phyloP scores from a whole-genome alignment of 2,888 invertebrate genomes.

The Isoperla grammatica region DNA sequence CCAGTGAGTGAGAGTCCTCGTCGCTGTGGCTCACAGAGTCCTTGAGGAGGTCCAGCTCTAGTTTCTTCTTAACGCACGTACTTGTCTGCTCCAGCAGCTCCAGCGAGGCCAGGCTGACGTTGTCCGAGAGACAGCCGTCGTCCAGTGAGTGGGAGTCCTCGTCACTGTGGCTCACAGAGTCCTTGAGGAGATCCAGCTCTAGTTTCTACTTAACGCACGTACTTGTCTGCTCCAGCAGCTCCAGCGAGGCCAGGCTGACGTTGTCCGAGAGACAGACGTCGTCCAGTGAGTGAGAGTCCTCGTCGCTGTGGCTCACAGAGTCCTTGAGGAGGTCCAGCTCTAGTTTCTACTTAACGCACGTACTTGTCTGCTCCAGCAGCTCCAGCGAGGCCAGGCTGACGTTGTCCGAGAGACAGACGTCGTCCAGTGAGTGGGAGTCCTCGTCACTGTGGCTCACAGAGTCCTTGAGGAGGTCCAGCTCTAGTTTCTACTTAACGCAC shows the following conservation, averaged over 20 bases:
- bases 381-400: slow-evolving; percentile 34
- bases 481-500: too few relatives aligned
- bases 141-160: slow-evolving; percentile 54
- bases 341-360: too few relatives aligned
- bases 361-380: not conserved
- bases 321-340: slow-evolving; percentile 65
- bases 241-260: slow-evolving; percentile 33
- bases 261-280: slow-evolving; percentile 50
- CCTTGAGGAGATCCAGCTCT: slow-evolving; percentile 65
- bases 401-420: slow-evolving; percentile 48
- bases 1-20: slow-evolving; percentile 53
- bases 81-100: slow-evolving; percentile 8
- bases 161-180: slow-evolving; percentile 47
- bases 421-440: slow-evolving; percentile 51
- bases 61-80: too few relatives aligned
- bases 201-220: too few relatives aligned
- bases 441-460: slow-evolving; percentile 49
- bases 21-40: slow-evolving; percentile 49
- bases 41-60: slow-evolving; percentile 64
- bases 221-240: slow-evolving; percentile 1
- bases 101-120: slow-evolving; percentile 34
- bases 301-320: slow-evolving; percentile 47
- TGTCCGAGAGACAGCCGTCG: slow-evolving; percentile 50
- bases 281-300: slow-evolving; percentile 52
- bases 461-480: slow-evolving; percentile 62